Base-by-base conservation (phyloP, 2,888 invertebrate genomes). In the Melieria omissa region DNA sequence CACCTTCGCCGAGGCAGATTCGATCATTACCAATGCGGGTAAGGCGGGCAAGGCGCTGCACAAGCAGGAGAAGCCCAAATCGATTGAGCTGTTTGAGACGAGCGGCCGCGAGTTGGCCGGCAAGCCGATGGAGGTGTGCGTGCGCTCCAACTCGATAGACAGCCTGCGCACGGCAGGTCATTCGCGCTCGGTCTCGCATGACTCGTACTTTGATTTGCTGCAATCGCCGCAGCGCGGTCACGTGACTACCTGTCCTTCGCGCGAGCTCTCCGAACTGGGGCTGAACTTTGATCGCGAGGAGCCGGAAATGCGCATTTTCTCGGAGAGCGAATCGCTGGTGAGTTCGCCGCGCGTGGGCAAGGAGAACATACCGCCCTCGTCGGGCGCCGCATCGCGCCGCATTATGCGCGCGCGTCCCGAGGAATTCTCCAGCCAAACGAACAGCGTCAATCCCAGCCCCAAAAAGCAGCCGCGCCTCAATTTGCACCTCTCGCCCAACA, bases 251-350 rank as follows among this genome's bases (percentile, higher is more conserved):
- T 87, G 86, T 71, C 85, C 87, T 4, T 87, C 87, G 14, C 86
- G 84, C 44, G 95, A 95, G 86, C 88, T 95, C 66, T 94, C 94
- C n/a, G 95, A 94, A 83, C 92, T 95, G 86, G 91, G 94, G 44
- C 88, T 95, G 52, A 93, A 95, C 65, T 93, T 95, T 78, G 94
- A 95, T 75, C 90, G 95, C 62, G 95, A 95, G 81, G 95, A 95
- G 84, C 89, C 94, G 0, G 95, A 95, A 87, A 92, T 93, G 90
- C 90, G 94, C 80, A 95, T 95, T 88, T 95, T 95, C 86, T 94
- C 94, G n/a, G 95, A 95, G 82, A 95, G 95, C 83, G 95, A 95
- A 81, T 91, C 92, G 73, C 83, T 91, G 61, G 91, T 91, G 0
- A 89, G 89, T 73, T 90, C 90, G 71, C 90, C 88, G 70, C 88